phyloP scores from a whole-genome alignment of 2,113 vertebrate species.

The Pithys albifrons region DNA sequence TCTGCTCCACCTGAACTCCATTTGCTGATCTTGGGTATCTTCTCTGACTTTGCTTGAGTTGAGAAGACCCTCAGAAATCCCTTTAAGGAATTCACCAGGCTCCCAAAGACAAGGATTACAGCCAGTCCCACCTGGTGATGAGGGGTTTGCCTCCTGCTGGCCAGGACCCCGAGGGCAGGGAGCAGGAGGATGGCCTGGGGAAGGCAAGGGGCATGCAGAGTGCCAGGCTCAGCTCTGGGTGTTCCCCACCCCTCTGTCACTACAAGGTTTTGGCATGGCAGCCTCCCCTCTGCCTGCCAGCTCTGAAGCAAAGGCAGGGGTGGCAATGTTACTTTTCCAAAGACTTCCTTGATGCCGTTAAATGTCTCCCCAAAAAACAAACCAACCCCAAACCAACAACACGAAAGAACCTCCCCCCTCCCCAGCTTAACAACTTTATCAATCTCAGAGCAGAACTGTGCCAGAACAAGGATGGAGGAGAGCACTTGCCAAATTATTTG shows the following conservation, averaged over 20 bases:
- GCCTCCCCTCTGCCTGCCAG: neutral
- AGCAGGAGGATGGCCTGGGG: neutral
- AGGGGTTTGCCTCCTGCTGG: neutral
- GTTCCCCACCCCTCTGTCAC: neutral
- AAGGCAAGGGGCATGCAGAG: neutral
- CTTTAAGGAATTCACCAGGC: too few species aligned
- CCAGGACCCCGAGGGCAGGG: neutral
- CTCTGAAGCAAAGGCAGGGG: neutral
- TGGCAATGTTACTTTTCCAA: neutral
- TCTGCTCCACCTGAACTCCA: neutral
- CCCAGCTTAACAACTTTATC: conserved; percentile 46
- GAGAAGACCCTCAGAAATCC: neutral
- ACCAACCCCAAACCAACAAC: neutral
- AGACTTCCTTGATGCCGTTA: neutral
- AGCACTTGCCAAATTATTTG: conserved; percentile 64
- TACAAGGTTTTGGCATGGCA: neutral
- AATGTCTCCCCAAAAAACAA: neutral
- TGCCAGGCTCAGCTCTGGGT: rapidly evolving
- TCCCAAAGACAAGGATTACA: neutral
- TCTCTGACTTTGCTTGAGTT: neutral
- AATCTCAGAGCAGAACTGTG: neutral
- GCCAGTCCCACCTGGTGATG: neutral
- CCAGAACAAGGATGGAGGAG: neutral
- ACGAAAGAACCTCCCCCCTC: neutral
- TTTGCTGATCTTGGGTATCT: neutral